phyloP scores from a whole-genome alignment of 2,113 vertebrate genomes.

The Paradisaea rubra region DNA sequence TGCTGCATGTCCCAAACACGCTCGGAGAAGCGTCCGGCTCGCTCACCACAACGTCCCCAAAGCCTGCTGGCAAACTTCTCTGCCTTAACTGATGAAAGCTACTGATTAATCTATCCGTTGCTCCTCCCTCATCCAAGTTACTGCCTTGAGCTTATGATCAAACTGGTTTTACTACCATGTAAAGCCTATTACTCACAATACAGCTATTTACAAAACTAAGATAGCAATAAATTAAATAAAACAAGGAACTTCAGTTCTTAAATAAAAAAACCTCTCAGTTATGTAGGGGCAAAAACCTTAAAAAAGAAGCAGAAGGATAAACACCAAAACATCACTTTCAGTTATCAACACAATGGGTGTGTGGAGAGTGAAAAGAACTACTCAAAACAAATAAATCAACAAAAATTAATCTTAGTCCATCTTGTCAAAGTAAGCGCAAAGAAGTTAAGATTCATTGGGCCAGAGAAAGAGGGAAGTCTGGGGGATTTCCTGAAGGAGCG shows the following conservation, averaged over 20 bases:
- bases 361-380: neutral
- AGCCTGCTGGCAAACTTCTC: neutral
- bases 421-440: neutral
- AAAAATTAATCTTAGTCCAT: neutral
- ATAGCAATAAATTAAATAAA: neutral
- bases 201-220: neutral
- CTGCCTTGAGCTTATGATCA: neutral
- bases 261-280: neutral
- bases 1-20: accelerated
- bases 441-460: neutral
- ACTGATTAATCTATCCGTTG: neutral
- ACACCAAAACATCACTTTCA: neutral
- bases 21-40: neutral
- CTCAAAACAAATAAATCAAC: neutral
- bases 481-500: neutral
- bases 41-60: neutral
- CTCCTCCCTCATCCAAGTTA: slow-evolving; percentile 6
- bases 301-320: neutral
- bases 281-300: accelerated
- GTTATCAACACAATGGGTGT: neutral
- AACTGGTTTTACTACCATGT: slow-evolving; percentile 17
- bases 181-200: neutral
- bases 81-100: neutral
- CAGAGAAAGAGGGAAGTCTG: neutral
- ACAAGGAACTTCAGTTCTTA: neutral